Conservation (phyloP, 1,140 invertebrate genomes). For the Lepidostoma basale region DNA sequence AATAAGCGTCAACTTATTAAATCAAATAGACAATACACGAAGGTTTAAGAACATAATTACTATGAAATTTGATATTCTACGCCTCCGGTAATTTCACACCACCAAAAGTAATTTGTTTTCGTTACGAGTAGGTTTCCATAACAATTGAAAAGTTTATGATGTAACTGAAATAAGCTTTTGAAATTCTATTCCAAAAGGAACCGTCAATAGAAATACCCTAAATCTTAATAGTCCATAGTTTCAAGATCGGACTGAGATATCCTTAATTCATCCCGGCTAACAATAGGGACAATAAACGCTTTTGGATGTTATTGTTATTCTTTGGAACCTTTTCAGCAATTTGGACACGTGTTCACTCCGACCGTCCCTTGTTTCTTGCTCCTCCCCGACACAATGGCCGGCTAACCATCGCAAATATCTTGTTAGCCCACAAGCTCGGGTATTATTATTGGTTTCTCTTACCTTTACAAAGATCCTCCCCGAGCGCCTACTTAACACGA, state of each 20-base stretch:
- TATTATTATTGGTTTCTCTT: too few species aligned
- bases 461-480: too few species aligned
- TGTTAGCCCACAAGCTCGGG: neutral
- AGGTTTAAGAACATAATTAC: too few species aligned
- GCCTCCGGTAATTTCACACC: too few species aligned
- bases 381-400: neutral
- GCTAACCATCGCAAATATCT: conserved; percentile 7
- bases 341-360: conserved; percentile 14
- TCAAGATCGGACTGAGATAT: conserved; percentile 22
- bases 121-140: too few species aligned
- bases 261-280: conserved; percentile 16
- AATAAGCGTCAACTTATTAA: too few species aligned
- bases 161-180: too few species aligned
- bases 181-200: neutral
- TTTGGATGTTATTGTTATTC: conserved; percentile 21
- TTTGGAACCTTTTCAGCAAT: conserved; percentile 11
- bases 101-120: too few species aligned
- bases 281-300: conserved; percentile 21
- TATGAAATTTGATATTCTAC: too few species aligned
- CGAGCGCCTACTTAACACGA: too few species aligned
- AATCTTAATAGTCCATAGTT: conserved; percentile 22
- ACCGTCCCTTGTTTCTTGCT: neutral
- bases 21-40: too few species aligned
- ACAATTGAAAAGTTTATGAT: too few species aligned
- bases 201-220: conserved; percentile 10